Base-by-base conservation (phyloP, 2,888 invertebrate species). In the Mayetiola destructor region DNA sequence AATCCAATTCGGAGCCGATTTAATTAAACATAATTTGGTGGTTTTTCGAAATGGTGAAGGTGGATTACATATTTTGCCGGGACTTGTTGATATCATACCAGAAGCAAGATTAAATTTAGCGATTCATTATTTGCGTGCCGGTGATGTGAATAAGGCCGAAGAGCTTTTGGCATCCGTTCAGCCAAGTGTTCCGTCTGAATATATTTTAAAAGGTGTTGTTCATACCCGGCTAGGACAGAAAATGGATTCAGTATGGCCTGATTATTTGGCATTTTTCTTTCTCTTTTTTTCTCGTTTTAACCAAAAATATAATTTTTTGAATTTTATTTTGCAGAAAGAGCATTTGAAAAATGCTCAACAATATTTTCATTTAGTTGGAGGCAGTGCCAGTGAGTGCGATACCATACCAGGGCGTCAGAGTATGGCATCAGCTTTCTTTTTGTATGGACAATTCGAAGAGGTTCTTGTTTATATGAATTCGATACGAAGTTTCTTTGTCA, bases 361-460 rank as follows among this genome's bases (percentile, higher is more conserved):
- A 69, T 96, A 91, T 70, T 92, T 95, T 68, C 94, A 95, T 71
- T 73, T 95, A 59, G 95, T 99, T 3, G 97, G 97, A 57, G 92
- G 93, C 62, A 96, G 95, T 0, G 85, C 90, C 1, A 90, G 93
- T 21, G 97, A 99, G 74, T 94, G 95, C 69, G 97, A 99, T 70
- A 99, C 97, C 0, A 96, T 99, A 66, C 88, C 88, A 0, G 92
- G 99, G 1, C 78, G 99, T 29, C 95, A 99, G 72, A 94, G 96
- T 69, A 97, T 99, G 96, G 93, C 97, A 0, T 93, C 96, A 0
- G 91, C 91, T 3, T 93, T 92, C 74, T 99, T 99, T 73, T 77
- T 99, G 3, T 84, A 90, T 53, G 85, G 85, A 20, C 94, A 96
- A 71, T 96, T 92, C 71, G 95, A 96, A 66, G 95, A 99, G 73